phyloP scores from a whole-genome alignment of 2,797 vertebrate species.

The Pyrocephalus nanus region DNA sequence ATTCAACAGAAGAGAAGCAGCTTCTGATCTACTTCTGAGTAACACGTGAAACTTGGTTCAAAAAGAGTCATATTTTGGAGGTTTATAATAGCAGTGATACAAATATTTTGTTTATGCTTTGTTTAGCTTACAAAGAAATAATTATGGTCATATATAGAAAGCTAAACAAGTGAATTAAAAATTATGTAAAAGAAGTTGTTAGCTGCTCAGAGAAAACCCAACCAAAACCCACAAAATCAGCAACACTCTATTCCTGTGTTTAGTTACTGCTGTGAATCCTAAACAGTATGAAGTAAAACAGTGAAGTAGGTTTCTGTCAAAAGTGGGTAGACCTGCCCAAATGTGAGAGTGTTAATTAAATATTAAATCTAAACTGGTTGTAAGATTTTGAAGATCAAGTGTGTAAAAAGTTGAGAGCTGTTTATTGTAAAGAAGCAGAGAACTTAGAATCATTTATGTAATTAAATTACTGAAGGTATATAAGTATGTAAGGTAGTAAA shows the following conservation, averaged over 20 bases:
- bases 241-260: background rate
- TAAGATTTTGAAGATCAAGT: background rate
- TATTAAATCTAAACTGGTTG: background rate
- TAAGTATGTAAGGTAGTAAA: background rate
- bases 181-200: background rate
- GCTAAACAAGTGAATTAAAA: background rate
- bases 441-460: background rate
- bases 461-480: background rate
- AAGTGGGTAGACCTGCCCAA: background rate
- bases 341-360: background rate
- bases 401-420: background rate
- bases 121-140: background rate
- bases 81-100: background rate
- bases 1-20: background rate
- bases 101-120: background rate
- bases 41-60: background rate
- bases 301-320: background rate
- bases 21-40: background rate
- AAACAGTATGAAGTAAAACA: background rate
- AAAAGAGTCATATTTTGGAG: background rate
- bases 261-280: background rate
- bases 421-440: background rate
- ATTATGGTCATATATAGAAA: background rate
- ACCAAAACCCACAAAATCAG: background rate
- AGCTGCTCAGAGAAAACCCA: background rate